Base-by-base conservation (phyloP, 35 echinoderm and acorn worm genomes). In the Ophioderma brevispina region DNA sequence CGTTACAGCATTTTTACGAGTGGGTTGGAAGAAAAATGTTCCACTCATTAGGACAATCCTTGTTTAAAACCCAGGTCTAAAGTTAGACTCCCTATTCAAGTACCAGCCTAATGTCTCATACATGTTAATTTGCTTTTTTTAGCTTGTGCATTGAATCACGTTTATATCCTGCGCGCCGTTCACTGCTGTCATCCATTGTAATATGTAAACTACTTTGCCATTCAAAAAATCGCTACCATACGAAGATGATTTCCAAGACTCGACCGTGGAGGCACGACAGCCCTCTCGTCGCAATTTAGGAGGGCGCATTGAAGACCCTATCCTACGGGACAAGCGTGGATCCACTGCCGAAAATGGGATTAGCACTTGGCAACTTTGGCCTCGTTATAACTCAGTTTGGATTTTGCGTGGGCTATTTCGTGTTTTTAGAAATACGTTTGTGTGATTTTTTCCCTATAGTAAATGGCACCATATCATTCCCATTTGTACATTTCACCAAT, bases 381-480 rank as follows among this genome's bases (percentile, higher is more conserved):
- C 88, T 99, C 18, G 86, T 95, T 14, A 77, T 99, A 5, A 99
- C 97, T 14, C 97, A 99, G 77, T 92, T 99, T 85, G 94, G 94
- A 78, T 99, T 99, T 75, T 99, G 97, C 52, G 78, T 91, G 0
- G 89, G 88, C 34, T 99, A 99, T 78, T 93, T 95, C 39, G 89
- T 99, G 76, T 99, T 99, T 87, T 80, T 99, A 23, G 97, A 90
- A 2, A 94, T 92, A 42, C 95, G 93, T 32, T 50, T 99, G 31
- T 40, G 81, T 33, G 25, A 85, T 21, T 87, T 91, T 38, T 95
- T 95, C 76, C 93, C 93, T 1, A 52, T 91, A 70, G 76, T 49
- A 38, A 80, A 95, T 56, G 40, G 15, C 23, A 81, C 63, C 13
- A 35, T 33, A 23, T 55, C 77, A 46, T 85, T n/a, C 8, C 70